Percentiles rank a stretch among this genome's conserved stretches.
Evolutionary conservation across 2,113 vertebrate genomes (phyloP).

Genomic region (Hippocampus mohnikei): DNA sequence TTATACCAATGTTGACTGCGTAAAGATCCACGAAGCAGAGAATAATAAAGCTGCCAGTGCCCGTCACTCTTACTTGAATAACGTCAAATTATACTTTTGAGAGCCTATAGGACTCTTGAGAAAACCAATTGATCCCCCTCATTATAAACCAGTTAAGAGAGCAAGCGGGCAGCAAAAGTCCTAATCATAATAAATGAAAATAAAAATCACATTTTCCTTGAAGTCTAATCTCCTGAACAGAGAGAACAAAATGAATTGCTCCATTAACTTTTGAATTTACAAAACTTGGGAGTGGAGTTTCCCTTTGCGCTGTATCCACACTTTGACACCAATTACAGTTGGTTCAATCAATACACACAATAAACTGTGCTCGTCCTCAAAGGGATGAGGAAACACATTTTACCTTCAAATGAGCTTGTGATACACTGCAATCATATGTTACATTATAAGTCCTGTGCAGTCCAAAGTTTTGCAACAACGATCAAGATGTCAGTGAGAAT

Average conservation of each 20-base stretch:
- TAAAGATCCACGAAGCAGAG: conserved; percentile 35
- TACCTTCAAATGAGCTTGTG: conserved; percentile 47
- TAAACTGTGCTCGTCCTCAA: conserved; percentile 41
- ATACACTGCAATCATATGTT: no score
- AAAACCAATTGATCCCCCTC: conserved; percentile 91
- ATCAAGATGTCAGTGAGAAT: conserved; percentile 16
- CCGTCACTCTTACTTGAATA: conserved; percentile 75
- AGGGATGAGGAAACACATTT: conserved; percentile 72
- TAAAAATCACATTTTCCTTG: conserved; percentile 93
- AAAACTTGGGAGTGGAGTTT: conserved; percentile 84
- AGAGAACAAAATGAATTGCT: conserved; percentile 96
- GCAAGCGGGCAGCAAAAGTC: conserved; percentile 39
- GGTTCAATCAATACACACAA: not conserved
- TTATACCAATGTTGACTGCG: conserved; percentile 51
- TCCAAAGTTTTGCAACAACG: not conserved
- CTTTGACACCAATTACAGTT: conserved; percentile 87
- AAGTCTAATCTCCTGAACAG: conserved; percentile 96
- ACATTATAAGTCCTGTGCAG: not conserved
- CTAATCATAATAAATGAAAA: conserved; percentile 2
- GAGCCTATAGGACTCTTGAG: conserved; percentile 84
- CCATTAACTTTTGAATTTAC: conserved; percentile 91
- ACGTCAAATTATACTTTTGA: conserved; percentile 87
- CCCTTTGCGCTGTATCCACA: conserved; percentile 87
- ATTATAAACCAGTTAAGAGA: conserved; percentile 90
- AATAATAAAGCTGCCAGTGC: conserved; percentile 23